Evolutionary conservation across 2,113 vertebrate species (phyloP), one percentile per base, ranked within the genome.

Genomic region (Aptenodytes patagonicus): DNA sequence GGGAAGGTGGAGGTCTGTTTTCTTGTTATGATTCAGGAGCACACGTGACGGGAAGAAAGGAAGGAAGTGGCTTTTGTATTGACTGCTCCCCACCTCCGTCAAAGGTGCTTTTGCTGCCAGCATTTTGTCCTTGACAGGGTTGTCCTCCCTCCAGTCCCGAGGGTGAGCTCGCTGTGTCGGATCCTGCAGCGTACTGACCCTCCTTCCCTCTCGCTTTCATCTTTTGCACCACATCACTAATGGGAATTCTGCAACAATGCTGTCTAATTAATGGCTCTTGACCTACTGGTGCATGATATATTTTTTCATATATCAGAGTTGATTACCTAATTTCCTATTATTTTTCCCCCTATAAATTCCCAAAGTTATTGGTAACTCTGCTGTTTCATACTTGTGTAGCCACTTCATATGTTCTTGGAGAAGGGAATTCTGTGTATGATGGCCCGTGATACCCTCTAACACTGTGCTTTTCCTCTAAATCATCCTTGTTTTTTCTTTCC

Each of bases 61-160:
- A 96, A 96, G 96, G 95, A 96, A 95, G 60, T 17, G 80, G 87
- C 70, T 70, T 93, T 90, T 81, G 55, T 83, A 55, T 25, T 80
- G 71, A 31, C n/a, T 12, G 31, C 68, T 95, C 66, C 38, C 79
- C 72, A 62, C 36, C n/a, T 86, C 82, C 55, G 70, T 7, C 69
- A 87, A 84, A 87, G 54, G 54, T 71, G 40, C 36, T 88, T 87
- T 68, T 89, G 16, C 42, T 82, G 91, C 70, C 93, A 91, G 32
- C 31, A 10, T 61, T 75, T 89, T 82, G 57, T 47, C 46, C 62
- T 80, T 54, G 44, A 73, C 54, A 58, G 49, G 6, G 28, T 5
- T 73, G 71, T 36, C 42, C 18, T 17, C 29, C 9, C 26, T 79
- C 42, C 54, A 7, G 18, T 65, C 54, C 52, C 28, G 20, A 36